Base-by-base conservation (phyloP, 1,140 invertebrate genomes). In the Zaprionus inermis region DNA sequence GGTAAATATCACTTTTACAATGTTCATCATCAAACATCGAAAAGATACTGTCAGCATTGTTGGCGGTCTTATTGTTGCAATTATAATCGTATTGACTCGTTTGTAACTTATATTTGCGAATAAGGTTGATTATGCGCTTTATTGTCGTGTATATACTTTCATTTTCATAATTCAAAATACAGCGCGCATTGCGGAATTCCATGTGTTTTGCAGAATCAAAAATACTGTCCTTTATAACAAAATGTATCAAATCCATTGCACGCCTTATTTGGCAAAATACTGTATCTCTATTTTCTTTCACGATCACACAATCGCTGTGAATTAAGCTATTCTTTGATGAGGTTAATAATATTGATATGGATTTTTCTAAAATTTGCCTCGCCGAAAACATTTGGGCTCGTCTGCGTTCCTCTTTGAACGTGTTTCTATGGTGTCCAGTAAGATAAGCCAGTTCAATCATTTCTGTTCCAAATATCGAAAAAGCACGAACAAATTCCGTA, bases 401-500 rank as follows among this genome's bases (percentile, higher is more conserved):
- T 81, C 98, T 93, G 79, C 98, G 94, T 91, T 99, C 98, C 93
- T 99, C 98, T 92, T 99, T 99, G 61, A 99, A 93, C 92, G 99
- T 98, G 76, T 96, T 97, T 91, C 97, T 94, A 74, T 96, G 92
- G 76, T 95, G 94, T 6, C 95, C 97, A 24, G 98, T 99, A 20
- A 99, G 93, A 92, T 99, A 97, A 12, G 98, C 98, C 67, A 99
- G 93, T 91, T 99, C 98, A 52, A 99, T 98, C 98, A 99, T 99
- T 92, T 99, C 98, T 10, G 96, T 97, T 4, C 99, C 99, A 93
- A 99, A 99, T 91, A 99, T 97, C 82, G 98, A 98, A 93, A 99
- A 99, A 5, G 98, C 98, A 90, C 98, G 98, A 32, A 99, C 98
- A 93, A 99, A 99, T 93, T 99, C 98, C 7, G 98, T 98, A 92